phyloP scores from a whole-genome alignment of 2,113 vertebrate genomes.

The Pseudonaja textilis region DNA sequence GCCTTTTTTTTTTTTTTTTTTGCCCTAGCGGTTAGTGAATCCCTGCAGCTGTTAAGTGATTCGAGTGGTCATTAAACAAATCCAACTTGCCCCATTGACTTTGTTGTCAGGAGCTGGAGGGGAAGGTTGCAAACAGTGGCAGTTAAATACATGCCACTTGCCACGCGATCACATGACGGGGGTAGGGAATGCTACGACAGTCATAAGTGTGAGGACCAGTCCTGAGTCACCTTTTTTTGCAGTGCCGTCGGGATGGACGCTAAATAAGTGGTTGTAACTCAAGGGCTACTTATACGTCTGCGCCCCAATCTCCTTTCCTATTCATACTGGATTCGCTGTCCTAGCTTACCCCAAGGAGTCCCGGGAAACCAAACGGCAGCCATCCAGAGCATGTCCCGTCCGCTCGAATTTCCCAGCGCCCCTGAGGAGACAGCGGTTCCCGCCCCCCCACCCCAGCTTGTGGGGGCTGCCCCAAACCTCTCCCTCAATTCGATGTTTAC shows the following conservation, averaged over 20 bases:
- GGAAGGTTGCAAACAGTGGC: background rate
- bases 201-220: background rate
- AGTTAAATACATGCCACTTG: background rate
- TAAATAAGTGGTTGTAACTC: background rate
- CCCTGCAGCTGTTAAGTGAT: background rate
- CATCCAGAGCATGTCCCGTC: background rate
- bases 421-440: background rate
- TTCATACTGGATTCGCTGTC: background rate
- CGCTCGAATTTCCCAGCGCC: background rate
- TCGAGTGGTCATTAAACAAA: background rate
- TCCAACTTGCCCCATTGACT: background rate
- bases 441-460: background rate
- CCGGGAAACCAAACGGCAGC: background rate
- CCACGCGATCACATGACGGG: background rate
- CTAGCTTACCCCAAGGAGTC: background rate
- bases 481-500: constrained; percentile 59
- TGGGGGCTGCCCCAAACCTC: background rate
- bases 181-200: background rate
- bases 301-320: background rate
- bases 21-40: background rate
- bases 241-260: background rate
- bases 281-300: background rate
- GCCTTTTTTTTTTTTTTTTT: background rate
- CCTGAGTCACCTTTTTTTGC: background rate
- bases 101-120: background rate